Percentiles rank a stretch among this genome's conserved stretches.
Evolutionary conservation across 2,797 vertebrate species (phyloP).

Genomic region (Pteropus rufus): DNA sequence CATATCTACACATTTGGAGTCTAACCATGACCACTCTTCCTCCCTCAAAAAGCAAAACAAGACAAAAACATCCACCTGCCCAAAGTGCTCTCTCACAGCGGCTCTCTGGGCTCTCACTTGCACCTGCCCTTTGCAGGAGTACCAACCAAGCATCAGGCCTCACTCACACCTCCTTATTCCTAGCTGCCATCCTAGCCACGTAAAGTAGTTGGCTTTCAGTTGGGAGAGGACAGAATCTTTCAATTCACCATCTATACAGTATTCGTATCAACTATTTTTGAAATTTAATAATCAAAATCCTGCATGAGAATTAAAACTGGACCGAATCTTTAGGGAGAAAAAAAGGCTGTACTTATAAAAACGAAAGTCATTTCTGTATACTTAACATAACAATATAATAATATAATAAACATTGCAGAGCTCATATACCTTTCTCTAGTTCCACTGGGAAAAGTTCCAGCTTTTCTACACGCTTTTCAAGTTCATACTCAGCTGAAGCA

Average conservation of each 20-base stretch:
- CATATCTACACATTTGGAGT: not conserved
- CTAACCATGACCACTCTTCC: not conserved
- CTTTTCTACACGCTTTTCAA: constrained; percentile 99
- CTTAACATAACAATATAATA: not conserved
- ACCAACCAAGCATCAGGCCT: not conserved
- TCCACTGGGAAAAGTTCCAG: constrained; percentile 98
- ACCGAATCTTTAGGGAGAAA: not conserved
- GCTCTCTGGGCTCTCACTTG: not conserved
- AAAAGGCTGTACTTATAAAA: not conserved
- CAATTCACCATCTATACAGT: not conserved
- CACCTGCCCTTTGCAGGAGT: not conserved
- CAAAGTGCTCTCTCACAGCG: not conserved
- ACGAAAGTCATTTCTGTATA: not conserved
- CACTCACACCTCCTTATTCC: not conserved
- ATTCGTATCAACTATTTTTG: not conserved
- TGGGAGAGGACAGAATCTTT: not conserved
- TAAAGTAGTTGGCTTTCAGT: not conserved
- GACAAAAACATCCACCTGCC: not conserved
- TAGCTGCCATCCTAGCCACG: not conserved
- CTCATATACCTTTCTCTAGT: constrained; percentile 93
- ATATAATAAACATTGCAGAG: not conserved
- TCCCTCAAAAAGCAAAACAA: not conserved
- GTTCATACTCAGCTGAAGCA: constrained; percentile 97
- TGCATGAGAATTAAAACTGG: not conserved
- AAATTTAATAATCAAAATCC: not conserved